Evolutionary conservation across 2,888 invertebrate species (phyloP).

Genomic region (Neuroscelio doddi): DNA sequence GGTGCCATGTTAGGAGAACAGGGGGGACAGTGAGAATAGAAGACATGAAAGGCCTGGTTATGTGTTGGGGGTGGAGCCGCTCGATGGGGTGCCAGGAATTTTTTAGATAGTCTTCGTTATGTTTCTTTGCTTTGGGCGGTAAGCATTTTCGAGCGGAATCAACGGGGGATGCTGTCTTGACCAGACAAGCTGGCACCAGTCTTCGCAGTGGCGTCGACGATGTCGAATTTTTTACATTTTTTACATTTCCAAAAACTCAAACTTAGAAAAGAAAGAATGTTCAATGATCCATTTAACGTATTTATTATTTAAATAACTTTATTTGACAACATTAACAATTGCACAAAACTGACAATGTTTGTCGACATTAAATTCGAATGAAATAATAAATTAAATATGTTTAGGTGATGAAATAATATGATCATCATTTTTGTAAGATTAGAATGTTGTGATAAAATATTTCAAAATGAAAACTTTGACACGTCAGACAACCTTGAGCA

Average conservation of each 20-base stretch:
- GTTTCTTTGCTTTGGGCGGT: constrained; percentile 44
- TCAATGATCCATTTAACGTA: too few relatives aligned
- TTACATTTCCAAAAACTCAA: neutral
- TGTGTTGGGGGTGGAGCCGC: constrained; percentile 52
- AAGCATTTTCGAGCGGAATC: neutral
- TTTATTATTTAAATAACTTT: too few relatives aligned
- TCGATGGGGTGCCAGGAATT: constrained; percentile 59
- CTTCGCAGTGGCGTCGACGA: neutral
- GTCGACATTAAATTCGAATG: too few relatives aligned
- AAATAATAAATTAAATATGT: too few relatives aligned
- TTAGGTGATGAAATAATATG: too few relatives aligned
- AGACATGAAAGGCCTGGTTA: neutral
- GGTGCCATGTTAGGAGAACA: neutral
- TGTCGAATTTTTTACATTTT: neutral
- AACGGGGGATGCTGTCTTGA: constrained; percentile 41
- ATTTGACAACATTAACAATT: too few relatives aligned
- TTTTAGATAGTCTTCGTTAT: constrained; percentile 59
- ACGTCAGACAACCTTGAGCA: constrained; percentile 12
- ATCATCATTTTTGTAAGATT: too few relatives aligned
- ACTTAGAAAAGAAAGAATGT: too few relatives aligned
- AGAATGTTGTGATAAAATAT: neutral
- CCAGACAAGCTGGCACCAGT: constrained; percentile 58
- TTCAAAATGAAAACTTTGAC: constrained; percentile 6
- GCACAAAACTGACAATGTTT: too few relatives aligned
- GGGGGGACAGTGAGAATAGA: constrained; percentile 14